Percentiles rank a stretch among this genome's conserved stretches.
phyloP scores from a whole-genome alignment of 2,113 vertebrate genomes.

The Mus spicilegus region DNA sequence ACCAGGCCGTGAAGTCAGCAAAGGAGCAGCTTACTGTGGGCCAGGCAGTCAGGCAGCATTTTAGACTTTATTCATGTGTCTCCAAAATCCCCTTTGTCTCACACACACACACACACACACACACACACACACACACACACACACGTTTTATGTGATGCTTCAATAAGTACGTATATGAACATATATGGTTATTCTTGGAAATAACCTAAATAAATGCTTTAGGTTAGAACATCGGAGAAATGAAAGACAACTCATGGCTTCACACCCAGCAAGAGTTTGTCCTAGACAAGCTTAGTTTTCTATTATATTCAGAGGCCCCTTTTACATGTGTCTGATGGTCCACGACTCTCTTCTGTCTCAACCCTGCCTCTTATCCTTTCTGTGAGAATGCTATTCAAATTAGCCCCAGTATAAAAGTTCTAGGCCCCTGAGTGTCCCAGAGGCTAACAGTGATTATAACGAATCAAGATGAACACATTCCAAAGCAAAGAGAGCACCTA shows the following conservation, averaged over 20 bases:
- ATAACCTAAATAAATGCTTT: neutral
- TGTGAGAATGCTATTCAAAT: conserved; percentile 48
- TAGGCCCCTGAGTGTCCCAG: neutral
- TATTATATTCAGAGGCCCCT: neutral
- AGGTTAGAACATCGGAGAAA: neutral
- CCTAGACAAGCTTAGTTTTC: neutral
- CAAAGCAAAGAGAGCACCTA: neutral
- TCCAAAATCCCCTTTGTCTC: neutral
- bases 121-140: no score
- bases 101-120: neutral
- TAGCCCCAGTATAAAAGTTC: neutral
- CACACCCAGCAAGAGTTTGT: no score
- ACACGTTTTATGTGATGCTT: neutral
- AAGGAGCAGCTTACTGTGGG: neutral
- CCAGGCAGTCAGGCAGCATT: neutral
- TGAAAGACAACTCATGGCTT: neutral
- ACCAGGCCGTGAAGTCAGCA: neutral
- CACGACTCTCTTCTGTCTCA: neutral
- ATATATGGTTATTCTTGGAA: neutral
- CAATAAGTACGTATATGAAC: neutral
- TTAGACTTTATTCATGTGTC: neutral
- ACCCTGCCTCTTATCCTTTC: neutral
- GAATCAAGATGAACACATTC: neutral
- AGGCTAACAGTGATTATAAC: conserved; percentile 1
- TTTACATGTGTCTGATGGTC: neutral